Conservation (phyloP, 2,888 invertebrate species). For the Hypomecis punctinalis region DNA sequence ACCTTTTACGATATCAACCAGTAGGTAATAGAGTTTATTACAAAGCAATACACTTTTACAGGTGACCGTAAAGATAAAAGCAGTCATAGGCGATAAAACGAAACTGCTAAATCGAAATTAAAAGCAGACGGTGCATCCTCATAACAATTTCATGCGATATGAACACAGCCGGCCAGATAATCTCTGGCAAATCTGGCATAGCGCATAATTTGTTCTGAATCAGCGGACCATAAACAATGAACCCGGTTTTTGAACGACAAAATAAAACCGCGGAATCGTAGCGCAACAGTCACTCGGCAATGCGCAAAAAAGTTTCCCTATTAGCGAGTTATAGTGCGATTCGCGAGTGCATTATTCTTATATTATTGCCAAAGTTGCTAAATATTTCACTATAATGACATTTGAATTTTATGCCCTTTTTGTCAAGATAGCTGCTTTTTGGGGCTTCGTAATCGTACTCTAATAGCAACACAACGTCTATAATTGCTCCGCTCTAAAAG, state of each 20-base stretch:
- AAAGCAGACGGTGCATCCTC: conserved; percentile 48
- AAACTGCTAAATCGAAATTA: conserved; percentile 48
- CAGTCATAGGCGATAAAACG: conserved; percentile 39
- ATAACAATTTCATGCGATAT: conserved; percentile 57
- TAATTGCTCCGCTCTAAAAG: too few species aligned
- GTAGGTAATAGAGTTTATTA: conserved; percentile 38
- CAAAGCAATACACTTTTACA: conserved; percentile 43
- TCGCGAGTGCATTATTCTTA: conserved; percentile 58
- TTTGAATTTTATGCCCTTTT: neutral
- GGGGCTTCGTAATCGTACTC: neutral
- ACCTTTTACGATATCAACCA: conserved; percentile 35
- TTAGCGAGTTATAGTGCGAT: conserved; percentile 57
- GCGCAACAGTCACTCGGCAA: conserved; percentile 49
- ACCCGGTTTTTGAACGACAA: conserved; percentile 45
- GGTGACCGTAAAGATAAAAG: conserved; percentile 42
- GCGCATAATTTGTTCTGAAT: conserved; percentile 51
- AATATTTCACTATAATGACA: too few species aligned
- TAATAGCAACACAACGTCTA: too few species aligned
- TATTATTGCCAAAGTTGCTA: conserved; percentile 54
- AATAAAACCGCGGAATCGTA: conserved; percentile 43
- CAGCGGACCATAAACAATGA: conserved; percentile 52
- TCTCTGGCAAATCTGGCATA: conserved; percentile 54
- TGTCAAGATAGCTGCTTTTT: neutral
- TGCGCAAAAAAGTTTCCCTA: conserved; percentile 69
- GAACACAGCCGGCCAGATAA: conserved; percentile 50